Base-by-base conservation (phyloP, 2,113 vertebrate species). In the Daphoenositta chrysoptera region DNA sequence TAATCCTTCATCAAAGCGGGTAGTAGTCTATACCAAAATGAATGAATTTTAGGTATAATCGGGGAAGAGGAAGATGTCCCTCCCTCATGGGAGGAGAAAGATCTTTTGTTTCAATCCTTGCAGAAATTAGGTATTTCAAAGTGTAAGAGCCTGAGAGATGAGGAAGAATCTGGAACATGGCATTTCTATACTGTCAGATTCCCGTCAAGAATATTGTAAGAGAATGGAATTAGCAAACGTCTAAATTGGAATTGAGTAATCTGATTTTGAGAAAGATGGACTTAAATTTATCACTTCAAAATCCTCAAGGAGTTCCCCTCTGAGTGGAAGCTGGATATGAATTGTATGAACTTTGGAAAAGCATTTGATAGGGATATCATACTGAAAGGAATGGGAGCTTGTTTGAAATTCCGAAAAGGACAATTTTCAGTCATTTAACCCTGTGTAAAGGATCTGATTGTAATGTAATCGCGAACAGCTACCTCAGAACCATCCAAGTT, bases 1-100 rank as follows among this genome's bases (percentile, higher is more conserved):
- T 87, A 87, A 91, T 95, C 78, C 94, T 90, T 83, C 93, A 91
- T 96, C 94, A 93, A 96, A 96, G 94, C 0, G 6, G 39, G 63
- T 58, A 87, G 39, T 51, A 88, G 78, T 35, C 89, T 90, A 7
- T 33, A 88, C n/a, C 61, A 84, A 89, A 95, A 78, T 78, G 89
- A 95, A 91, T 68, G 89, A 96, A 61, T 76, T 82, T 60, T 68
- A 65, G 81, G 89, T 87, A 22, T 78, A 60, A 78, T 40, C 47
- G 91, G 44, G 72, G 83, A 95, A 96, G 61, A 94, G 69, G 87
- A 95, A 89, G 69, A 79, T 94, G 44, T 39, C 47, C 27, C 51
- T 89, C 44, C 64, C 44, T 94, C 14, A 3, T n/a, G 84, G 44
- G 24, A 82, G 61, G n/a, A 87, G 33, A 93, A 93, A 64, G 56